Evolutionary conservation across 2,797 vertebrate genomes (phyloP).

Genomic region (Artibeus jamaicensis): DNA sequence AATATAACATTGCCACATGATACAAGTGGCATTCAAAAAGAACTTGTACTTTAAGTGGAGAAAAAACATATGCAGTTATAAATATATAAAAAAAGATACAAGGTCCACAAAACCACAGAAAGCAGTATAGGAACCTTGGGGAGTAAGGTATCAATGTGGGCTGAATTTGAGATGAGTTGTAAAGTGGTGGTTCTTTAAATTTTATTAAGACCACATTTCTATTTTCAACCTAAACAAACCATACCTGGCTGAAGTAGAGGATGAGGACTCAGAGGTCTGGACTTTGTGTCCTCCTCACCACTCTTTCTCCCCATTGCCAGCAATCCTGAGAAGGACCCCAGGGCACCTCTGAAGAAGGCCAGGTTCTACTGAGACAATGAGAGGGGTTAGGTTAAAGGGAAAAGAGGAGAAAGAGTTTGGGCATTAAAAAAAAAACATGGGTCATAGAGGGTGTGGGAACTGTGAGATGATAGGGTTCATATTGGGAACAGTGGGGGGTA

Average conservation of each 20-base stretch:
- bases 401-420: background rate
- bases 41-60: background rate
- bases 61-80: background rate
- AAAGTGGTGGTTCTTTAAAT: background rate
- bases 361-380: background rate
- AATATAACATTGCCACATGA: background rate
- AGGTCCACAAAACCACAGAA: background rate
- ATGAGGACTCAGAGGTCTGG: background rate
- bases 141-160: background rate
- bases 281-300: background rate
- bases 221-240: background rate
- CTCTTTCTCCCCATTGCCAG: background rate
- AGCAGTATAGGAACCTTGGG: background rate
- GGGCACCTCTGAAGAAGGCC: background rate
- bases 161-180: background rate
- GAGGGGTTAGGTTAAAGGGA: background rate
- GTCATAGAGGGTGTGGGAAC: background rate
- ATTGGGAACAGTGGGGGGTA: background rate
- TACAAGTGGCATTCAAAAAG: background rate
- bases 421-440: background rate
- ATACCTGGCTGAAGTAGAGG: background rate
- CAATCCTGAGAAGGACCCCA: background rate
- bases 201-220: background rate
- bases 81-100: background rate
- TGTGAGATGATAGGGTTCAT: background rate